Base-by-base conservation (phyloP, 2,797 vertebrate species). In the Mycteria americana region DNA sequence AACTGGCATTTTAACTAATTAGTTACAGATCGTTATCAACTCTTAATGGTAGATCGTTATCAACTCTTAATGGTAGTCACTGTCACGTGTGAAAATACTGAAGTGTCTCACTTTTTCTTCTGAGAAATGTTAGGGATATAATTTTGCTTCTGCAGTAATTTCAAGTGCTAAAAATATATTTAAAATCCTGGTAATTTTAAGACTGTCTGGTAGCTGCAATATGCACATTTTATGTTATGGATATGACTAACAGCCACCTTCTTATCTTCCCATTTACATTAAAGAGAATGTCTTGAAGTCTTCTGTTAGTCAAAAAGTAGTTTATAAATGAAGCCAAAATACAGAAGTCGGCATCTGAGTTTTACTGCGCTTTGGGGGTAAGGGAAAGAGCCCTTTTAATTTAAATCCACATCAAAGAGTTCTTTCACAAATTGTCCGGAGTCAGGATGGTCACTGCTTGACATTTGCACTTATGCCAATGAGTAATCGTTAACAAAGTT, bases 131-230 rank as follows among this genome's bases (percentile, higher is more conserved):
- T 90, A 85, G 45, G 25, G 37, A 13, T 50, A 18, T 57, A 19
- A 74, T 92, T 93, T 86, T 88, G 24, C 41, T 82, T 91, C 84
- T 82, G 60, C 88, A 72, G 56, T 85, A 80, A 74, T 86, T 89
- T 95, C n/a, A 72, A 85, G 56, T 41, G 53, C 86, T 94, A 85
- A 92, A 97, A 93, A 72, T 89, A 69, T 6, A 67, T 69, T 90
- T 78, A 4, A 93, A 92, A 86, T 90, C 51, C 14, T 86, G 59
- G 14, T 84, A 82, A 62, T 90, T 95, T 94, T 41, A 48, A 87
- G 63, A 9, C 67, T 59, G 74, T 69, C 67, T 91, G 73, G 33
- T 91, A 84, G 70, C 73, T 93, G 50, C 76, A 80, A 13, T 88
- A 45, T 75, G 35, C 23, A 33, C 21, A 11, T 43, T 27, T 17